Conservation (phyloP, 1,140 invertebrate genomes). For the Solen grandis region DNA sequence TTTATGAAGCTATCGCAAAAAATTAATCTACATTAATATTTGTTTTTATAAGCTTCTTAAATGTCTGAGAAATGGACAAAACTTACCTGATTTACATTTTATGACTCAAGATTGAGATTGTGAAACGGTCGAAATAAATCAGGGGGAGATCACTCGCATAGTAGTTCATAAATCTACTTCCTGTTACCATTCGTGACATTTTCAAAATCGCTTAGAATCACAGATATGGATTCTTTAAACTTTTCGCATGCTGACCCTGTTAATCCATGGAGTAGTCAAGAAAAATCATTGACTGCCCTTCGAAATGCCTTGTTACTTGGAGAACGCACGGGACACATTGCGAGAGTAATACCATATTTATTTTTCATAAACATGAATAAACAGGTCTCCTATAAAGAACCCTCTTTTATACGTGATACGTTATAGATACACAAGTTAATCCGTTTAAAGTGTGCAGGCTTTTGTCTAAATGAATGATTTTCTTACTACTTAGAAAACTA, state of each 20-base stretch:
- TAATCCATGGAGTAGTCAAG: conserved; percentile 47
- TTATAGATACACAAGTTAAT: not conserved
- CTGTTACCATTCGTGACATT: too few species aligned
- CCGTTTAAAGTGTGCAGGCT: not conserved
- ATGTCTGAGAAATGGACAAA: too few species aligned
- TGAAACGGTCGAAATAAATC: too few species aligned
- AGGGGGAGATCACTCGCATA: too few species aligned
- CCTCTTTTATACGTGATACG: not conserved
- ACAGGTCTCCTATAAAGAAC: not conserved
- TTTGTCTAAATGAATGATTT: not conserved
- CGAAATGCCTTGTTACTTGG: conserved; percentile 31
- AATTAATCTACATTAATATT: too few species aligned
- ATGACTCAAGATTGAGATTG: too few species aligned
- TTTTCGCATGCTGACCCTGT: conserved; percentile 16
- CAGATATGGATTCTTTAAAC: too few species aligned
- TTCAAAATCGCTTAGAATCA: too few species aligned
- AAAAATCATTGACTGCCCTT: conserved; percentile 26
- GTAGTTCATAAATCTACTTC: too few species aligned
- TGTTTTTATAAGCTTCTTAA: too few species aligned
- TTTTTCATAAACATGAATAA: not conserved
- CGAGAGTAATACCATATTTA: conserved; percentile 18
- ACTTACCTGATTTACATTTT: too few species aligned
- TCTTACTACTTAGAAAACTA: not conserved
- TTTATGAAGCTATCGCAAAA: too few species aligned
- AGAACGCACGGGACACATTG: conserved; percentile 35